Evolutionary conservation across 2,888 invertebrate species (phyloP).

Genomic region (Parelbella ahira): DNA sequence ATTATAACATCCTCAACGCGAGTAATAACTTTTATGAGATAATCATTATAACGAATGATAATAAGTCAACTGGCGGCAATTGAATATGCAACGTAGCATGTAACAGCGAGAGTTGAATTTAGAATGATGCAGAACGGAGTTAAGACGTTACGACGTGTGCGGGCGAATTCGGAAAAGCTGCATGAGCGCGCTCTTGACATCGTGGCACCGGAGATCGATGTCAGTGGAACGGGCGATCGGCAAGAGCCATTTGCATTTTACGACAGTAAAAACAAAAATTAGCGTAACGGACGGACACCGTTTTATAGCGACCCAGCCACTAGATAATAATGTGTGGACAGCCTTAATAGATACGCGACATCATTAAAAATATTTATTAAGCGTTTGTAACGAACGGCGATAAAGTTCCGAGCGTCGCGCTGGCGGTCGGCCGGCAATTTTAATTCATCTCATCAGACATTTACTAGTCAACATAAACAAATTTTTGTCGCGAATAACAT

Average conservation of each 20-base stretch:
- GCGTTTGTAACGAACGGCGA: constrained; percentile 10
- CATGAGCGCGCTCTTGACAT: constrained; percentile 24
- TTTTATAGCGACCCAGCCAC: constrained; percentile 14
- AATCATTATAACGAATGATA: constrained; percentile 20
- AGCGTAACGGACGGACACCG: constrained; percentile 21
- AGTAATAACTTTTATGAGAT: constrained; percentile 26
- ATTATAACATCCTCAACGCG: constrained; percentile 24
- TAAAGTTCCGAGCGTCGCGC: too few species aligned
- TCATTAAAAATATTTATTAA: constrained; percentile 17
- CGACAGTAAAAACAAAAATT: constrained; percentile 24
- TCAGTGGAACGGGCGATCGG: constrained; percentile 26
- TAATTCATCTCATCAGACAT: too few species aligned
- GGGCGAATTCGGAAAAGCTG: constrained; percentile 19
- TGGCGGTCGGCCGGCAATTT: too few species aligned
- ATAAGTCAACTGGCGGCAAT: background rate
- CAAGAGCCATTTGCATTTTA: constrained; percentile 24
- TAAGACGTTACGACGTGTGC: constrained; percentile 1
- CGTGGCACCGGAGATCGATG: constrained; percentile 24
- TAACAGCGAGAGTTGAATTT: constrained; percentile 5
- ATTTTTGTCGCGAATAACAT: too few species aligned
- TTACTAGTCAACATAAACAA: too few species aligned
- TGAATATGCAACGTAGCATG: background rate
- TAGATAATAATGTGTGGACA: constrained; percentile 19
- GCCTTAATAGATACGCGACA: constrained; percentile 19
- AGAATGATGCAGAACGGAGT: background rate